Percentiles rank a stretch among this genome's conserved stretches.
Conservation (phyloP, 2,888 invertebrate species). For the Sipha maydis region DNA sequence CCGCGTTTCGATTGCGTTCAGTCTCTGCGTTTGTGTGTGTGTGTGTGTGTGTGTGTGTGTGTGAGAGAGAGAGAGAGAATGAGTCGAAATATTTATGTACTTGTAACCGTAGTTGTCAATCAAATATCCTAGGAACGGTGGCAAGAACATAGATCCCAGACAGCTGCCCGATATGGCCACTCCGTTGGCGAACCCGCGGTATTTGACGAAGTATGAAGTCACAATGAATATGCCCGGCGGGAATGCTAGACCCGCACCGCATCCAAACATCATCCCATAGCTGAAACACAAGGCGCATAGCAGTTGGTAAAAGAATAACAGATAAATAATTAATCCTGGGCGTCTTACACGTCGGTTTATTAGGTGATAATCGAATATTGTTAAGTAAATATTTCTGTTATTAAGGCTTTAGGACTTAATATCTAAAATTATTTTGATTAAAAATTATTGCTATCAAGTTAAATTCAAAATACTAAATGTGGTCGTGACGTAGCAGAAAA, state of each 20-base stretch:
- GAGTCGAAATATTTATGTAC: conserved; percentile 68
- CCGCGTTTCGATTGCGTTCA: no score
- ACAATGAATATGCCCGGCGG: conserved; percentile 91
- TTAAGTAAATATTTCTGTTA: no score
- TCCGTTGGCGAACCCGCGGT: conserved; percentile 85
- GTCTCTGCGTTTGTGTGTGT: not conserved
- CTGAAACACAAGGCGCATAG: conserved; percentile 68
- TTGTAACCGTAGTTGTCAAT: conserved; percentile 81
- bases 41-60: not conserved
- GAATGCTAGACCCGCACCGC: conserved; percentile 86
- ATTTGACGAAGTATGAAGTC: conserved; percentile 83
- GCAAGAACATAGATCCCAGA: conserved; percentile 85
- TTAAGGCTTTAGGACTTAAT: no score
- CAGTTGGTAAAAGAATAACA: no score
- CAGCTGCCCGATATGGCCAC: conserved; percentile 90
- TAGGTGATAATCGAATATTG: no score
- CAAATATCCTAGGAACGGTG: conserved; percentile 79
- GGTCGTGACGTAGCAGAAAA: no score
- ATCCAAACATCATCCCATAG: conserved; percentile 84
- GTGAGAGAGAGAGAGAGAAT: not conserved
- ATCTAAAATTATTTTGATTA: no score
- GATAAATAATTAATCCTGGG: no score
- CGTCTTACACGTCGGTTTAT: no score
- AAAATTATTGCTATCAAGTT: no score
- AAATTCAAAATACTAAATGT: no score